These are phyloP conservation scores for Mugil cephalus DNA, from an alignment of 2,113 vertebrate species.

Conservation along the genomic window DNA sequence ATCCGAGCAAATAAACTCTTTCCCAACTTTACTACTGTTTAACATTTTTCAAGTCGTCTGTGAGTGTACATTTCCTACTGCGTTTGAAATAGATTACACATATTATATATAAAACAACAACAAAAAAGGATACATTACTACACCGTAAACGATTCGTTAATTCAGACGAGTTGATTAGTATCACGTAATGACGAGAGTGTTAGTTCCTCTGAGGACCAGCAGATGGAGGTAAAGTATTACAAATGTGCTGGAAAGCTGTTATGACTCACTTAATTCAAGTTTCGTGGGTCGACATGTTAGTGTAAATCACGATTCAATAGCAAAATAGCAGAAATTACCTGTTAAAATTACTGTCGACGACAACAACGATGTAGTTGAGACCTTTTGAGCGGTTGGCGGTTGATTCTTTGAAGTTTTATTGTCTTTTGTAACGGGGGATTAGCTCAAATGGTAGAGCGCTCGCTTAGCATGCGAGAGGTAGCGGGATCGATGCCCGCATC, in stretches of 20 bases:
- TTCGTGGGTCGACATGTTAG: background rate
- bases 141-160: background rate
- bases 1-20: too few relatives aligned
- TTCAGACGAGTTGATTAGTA: too few relatives aligned
- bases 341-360: background rate
- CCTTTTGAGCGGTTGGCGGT: too few relatives aligned
- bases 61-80: too few relatives aligned
- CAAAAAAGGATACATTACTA: too few relatives aligned
- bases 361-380: background rate
- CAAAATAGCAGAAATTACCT: background rate
- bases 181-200: background rate
- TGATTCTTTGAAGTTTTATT: too few relatives aligned
- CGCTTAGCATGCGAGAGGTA: constrained; percentile 86
- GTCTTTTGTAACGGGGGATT: constrained; percentile 72
- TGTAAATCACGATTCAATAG: rapidly evolving
- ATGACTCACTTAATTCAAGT: background rate
- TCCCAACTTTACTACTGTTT: too few relatives aligned
- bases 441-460: constrained; percentile 89
- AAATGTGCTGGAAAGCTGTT: background rate
- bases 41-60: too few relatives aligned
- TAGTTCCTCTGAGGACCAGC: background rate
- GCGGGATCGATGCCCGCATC: constrained; percentile 85
- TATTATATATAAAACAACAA: too few relatives aligned
- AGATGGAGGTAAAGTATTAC: constrained; percentile 22
- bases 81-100: too few relatives aligned